Base-by-base conservation (phyloP, 92 coral and sea anemone genomes). In the Pocillopora meandrina region DNA sequence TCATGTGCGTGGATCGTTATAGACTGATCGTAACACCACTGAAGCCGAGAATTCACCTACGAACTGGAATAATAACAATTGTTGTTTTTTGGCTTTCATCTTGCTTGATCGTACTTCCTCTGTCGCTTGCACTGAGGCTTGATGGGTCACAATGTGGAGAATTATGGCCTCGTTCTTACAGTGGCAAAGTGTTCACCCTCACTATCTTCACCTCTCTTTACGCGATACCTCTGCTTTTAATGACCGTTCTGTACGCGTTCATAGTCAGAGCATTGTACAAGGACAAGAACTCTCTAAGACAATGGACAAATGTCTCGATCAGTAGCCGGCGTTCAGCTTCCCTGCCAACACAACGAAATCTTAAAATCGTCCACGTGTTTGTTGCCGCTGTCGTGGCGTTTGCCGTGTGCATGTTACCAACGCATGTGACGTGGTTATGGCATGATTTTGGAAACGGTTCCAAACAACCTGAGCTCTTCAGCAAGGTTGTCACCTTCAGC, bases 381-480 rank as follows among this genome's bases (percentile, higher is more conserved):
- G 93, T 93, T 21, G 61, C 86, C 8, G 99, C 95, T 1, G 95
- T 97, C 69, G 75, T 95, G 7, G 95, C 88, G 70, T 97, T 97
- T 34, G 90, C 95, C 3, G 67, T 95, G 12, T 97, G 99, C 57
- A 92, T 97, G 95, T 68, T 97, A 33, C 99, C 99, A 0, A 92
- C 90, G 1, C 98, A 97, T 55, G 79, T 87, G 36, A 92, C 79
- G 33, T 97, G 99, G 99, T 76, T 97, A 58, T 95, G 98, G 99
- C 92, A 89, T 58, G 92, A 91, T 12, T 95, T 97, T 68, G 94
- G 97, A 0, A 58, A 56, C 36, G 92, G 93, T 31, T 65, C 85
- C 13, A 64, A 86, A 1, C 84, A 75, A 64, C 87, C 58, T 33
- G 77, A 73, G 14, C 52, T 85, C 21, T 95, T 95, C 57, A 18